Conservation (phyloP, 2,888 invertebrate species). For the Ectemnius continuus region DNA sequence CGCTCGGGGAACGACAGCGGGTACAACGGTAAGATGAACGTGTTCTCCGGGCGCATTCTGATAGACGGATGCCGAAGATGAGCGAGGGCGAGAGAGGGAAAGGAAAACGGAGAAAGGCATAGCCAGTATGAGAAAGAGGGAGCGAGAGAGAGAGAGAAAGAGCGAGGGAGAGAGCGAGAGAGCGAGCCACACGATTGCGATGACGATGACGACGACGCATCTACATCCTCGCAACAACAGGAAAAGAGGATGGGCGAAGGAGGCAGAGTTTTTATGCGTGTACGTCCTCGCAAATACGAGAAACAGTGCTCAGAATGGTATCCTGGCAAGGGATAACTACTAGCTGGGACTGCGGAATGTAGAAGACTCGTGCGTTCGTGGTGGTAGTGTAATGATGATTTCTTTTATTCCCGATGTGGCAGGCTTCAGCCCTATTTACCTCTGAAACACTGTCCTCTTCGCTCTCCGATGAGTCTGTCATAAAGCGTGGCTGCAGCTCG, state of each 20-base stretch:
- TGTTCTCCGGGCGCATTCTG: too few species aligned
- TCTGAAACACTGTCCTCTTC: conserved; percentile 98
- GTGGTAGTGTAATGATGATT: conserved; percentile 31
- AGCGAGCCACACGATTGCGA: conserved; percentile 6
- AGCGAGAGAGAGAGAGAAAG: conserved; percentile 19
- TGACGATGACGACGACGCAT: conserved; percentile 27
- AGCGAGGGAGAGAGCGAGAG: conserved; percentile 11
- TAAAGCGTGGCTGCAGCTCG: conserved; percentile 91
- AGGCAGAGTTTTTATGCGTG: conserved; percentile 1
- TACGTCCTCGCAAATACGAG: not conserved
- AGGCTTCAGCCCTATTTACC: conserved; percentile 81
- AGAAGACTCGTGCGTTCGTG: conserved; percentile 39
- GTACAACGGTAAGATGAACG: too few species aligned
- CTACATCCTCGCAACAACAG: not conserved
- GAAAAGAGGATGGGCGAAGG: not conserved
- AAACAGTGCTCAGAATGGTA: not conserved
- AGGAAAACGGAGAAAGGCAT: conserved; percentile 12
- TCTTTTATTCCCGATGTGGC: conserved; percentile 46
- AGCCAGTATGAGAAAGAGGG: conserved; percentile 12
- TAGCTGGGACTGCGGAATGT: conserved; percentile 20
- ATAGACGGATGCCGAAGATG: not conserved
- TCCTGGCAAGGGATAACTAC: not conserved
- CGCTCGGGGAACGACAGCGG: too few species aligned
- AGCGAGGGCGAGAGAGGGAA: conserved; percentile 2
- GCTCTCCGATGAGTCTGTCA: conserved; percentile 96